A percentile compares a stretch with the other conserved stretches of the same genome.
Conservation (phyloP, 2,888 invertebrate genomes). For the Calliopum simillimum region DNA sequence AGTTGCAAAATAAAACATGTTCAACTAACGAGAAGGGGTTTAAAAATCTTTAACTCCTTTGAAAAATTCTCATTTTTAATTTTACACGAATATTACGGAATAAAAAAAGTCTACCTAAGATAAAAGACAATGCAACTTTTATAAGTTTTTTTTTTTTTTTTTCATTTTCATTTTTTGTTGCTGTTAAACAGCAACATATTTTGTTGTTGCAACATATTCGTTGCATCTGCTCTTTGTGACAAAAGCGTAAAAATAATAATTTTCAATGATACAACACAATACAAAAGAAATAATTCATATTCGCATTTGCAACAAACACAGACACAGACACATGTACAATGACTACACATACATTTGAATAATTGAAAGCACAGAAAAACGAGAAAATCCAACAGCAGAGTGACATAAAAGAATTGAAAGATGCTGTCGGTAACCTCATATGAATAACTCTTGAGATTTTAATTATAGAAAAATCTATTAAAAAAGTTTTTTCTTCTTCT, state of each 20-base stretch:
- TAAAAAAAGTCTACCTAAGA: conserved; percentile 21
- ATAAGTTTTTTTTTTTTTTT: neutral
- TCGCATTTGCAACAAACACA: neutral
- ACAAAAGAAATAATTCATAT: conserved; percentile 25
- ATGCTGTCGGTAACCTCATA: neutral
- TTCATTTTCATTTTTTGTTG: conserved; percentile 5
- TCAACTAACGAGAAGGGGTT: no score
- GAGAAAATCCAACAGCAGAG: no score
- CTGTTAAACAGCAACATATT: neutral
- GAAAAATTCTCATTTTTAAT: conserved; percentile 33
- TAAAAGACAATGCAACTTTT: conserved; percentile 22
- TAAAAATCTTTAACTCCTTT: conserved; percentile 10
- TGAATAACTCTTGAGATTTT: conserved; percentile 21
- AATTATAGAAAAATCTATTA: conserved; percentile 30
- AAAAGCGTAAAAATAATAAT: conserved; percentile 33
- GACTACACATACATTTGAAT: conserved; percentile 20
- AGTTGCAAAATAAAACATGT: no score
- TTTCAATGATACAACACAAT: conserved; percentile 29
- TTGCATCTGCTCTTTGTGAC: conserved; percentile 17
- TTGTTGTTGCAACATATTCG: neutral
- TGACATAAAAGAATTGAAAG: no score
- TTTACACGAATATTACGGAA: conserved; percentile 28
- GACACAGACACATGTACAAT: neutral
- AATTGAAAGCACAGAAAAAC: conserved; percentile 15
- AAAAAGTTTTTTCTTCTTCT: neutral